A percentile compares a stretch with the other conserved stretches of the same genome.
phyloP scores from a whole-genome alignment of 2,888 invertebrate genomes.

The Capitulum mitella region DNA sequence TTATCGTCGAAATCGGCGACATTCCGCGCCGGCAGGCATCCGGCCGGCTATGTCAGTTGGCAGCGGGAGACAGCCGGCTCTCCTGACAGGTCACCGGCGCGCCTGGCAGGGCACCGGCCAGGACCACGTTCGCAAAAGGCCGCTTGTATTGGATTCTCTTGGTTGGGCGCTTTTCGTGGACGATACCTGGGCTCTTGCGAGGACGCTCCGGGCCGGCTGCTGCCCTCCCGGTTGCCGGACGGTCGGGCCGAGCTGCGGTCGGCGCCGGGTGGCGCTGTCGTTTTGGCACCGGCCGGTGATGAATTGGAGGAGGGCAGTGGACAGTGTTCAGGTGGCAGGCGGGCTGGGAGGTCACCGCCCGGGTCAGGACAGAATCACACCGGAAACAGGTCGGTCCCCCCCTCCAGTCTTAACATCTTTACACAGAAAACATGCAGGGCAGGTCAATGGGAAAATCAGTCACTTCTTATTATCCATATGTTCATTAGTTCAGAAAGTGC shows the following conservation, averaged over 20 bases:
- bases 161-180: neutral
- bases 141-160: neutral
- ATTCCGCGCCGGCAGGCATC: neutral
- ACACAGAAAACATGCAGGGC: neutral
- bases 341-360: neutral
- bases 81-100: neutral
- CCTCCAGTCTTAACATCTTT: neutral
- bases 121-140: neutral
- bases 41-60: constrained; percentile 1
- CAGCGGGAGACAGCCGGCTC: neutral
- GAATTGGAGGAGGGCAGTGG: neutral
- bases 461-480: too few relatives aligned
- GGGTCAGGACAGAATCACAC: neutral
- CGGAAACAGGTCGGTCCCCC: neutral
- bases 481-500: too few relatives aligned
- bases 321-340: neutral
- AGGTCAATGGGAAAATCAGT: too few relatives aligned
- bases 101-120: neutral
- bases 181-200: neutral
- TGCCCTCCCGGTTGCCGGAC: neutral
- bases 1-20: neutral
- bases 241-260: neutral
- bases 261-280: neutral
- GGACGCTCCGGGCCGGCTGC: neutral
- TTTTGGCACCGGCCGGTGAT: neutral